Conservation (phyloP, 2,113 vertebrate species). For the Siniperca knerii region DNA sequence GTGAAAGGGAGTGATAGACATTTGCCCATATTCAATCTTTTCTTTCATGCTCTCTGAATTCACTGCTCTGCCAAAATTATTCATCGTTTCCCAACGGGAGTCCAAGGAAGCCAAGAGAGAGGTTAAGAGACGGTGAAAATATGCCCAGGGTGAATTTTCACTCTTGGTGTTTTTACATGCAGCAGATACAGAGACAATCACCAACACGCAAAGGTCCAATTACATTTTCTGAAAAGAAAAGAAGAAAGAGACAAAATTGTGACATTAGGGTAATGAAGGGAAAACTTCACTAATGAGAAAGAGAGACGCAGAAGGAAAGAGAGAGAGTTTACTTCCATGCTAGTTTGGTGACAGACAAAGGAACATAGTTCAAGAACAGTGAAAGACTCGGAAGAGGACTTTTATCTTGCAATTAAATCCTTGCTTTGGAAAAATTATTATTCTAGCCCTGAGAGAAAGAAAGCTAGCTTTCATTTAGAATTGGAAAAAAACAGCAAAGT, state of each 20-base stretch:
- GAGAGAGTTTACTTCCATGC: constrained; percentile 54
- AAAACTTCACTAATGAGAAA: constrained; percentile 79
- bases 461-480: constrained; percentile 55
- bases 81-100: constrained; percentile 46
- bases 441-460: constrained; percentile 63
- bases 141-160: constrained; percentile 59
- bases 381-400: constrained; percentile 67
- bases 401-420: constrained; percentile 78
- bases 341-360: constrained; percentile 68
- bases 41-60: constrained; percentile 47
- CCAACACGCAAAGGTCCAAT: constrained; percentile 71
- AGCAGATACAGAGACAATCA: constrained; percentile 61
- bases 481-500: constrained; percentile 12
- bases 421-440: constrained; percentile 65
- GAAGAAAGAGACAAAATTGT: constrained; percentile 71
- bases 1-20: constrained; percentile 20
- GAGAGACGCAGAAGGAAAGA: constrained; percentile 34
- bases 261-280: constrained; percentile 82
- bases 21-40: constrained; percentile 37
- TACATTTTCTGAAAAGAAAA: constrained; percentile 63
- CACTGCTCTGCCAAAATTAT: constrained; percentile 37
- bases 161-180: constrained; percentile 56
- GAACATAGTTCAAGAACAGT: constrained; percentile 77
- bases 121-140: constrained; percentile 45
- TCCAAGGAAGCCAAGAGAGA: constrained; percentile 35